phyloP scores from a whole-genome alignment of 2,888 invertebrate genomes.

The Luperina testacea region DNA sequence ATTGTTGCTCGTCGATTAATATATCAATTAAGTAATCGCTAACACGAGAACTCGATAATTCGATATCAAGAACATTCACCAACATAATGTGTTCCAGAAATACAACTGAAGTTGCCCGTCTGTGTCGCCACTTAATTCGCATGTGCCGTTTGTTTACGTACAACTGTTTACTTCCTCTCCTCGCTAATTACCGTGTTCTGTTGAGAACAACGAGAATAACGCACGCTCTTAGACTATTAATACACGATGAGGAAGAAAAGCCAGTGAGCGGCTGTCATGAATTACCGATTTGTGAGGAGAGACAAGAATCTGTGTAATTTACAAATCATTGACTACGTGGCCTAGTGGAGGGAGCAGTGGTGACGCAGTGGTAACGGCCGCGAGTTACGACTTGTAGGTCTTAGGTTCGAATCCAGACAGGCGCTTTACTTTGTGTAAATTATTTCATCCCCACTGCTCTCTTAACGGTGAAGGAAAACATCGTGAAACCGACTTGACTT shows the following conservation, averaged over 20 bases:
- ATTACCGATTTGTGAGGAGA: neutral
- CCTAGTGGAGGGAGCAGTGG: neutral
- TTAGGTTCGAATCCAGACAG: neutral
- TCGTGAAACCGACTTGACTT: neutral
- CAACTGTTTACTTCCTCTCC: conserved; percentile 59
- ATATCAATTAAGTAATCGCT: neutral
- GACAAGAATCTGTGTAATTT: neutral
- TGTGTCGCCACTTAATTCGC: conserved; percentile 30
- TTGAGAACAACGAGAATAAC: conserved; percentile 15
- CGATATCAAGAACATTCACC: neutral
- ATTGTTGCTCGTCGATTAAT: neutral
- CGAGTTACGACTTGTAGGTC: neutral
- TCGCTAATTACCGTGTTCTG: conserved; percentile 53
- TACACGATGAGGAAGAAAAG: conserved; percentile 24
- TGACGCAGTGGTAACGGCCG: neutral
- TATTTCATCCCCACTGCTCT: neutral
- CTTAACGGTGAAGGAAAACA: neutral
- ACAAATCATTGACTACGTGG: neutral
- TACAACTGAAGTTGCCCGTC: conserved; percentile 22
- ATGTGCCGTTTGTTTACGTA: conserved; percentile 45
- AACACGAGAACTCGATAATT: neutral
- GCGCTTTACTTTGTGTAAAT: neutral
- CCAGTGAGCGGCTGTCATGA: conserved; percentile 4
- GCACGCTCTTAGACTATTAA: conserved; percentile 15
- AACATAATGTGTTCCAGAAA: neutral